Evolutionary conservation across 2,888 invertebrate genomes (phyloP).

Genomic region (Cryptophagus acutangulus): DNA sequence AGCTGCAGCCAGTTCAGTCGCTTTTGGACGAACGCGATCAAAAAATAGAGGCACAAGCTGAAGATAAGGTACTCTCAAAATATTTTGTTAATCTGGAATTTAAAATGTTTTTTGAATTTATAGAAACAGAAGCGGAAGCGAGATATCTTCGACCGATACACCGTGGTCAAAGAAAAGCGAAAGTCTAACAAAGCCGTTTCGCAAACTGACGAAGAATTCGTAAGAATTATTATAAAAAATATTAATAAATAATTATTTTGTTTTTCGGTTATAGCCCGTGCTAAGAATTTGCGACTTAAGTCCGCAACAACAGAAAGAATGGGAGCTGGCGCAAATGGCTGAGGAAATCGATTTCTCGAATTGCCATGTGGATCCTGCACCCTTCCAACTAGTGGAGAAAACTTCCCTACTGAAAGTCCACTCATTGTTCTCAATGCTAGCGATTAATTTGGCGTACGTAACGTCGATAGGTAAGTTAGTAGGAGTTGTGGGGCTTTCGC

Average conservation of each 20-base stretch:
- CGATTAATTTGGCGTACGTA: slow-evolving; percentile 93
- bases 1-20: too few relatives aligned
- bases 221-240: background rate
- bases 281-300: slow-evolving; percentile 89
- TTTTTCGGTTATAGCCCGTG: slow-evolving; percentile 57
- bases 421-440: slow-evolving; percentile 84
- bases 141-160: slow-evolving; percentile 21
- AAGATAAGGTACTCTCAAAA: too few relatives aligned
- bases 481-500: slow-evolving; percentile 92
- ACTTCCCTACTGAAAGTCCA: slow-evolving; percentile 79
- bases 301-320: slow-evolving; percentile 78
- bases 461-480: slow-evolving; percentile 89
- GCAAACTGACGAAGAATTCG: background rate
- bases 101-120: too few relatives aligned
- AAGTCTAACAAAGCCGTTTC: background rate
- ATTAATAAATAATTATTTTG: background rate
- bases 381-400: slow-evolving; percentile 90
- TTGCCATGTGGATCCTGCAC: slow-evolving; percentile 89
- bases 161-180: slow-evolving; percentile 11
- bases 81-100: background rate
- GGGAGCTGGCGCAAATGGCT: slow-evolving; percentile 86
- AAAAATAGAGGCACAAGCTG: slow-evolving; percentile 1
- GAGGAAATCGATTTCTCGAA: slow-evolving; percentile 67
- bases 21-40: background rate
- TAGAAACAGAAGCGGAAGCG: slow-evolving; percentile 14